Evolutionary conservation across 37 sponge, comb jelly and placozoan genomes (phyloP), one percentile per base, ranked within the genome.

Genomic region (Geodia barretti): DNA sequence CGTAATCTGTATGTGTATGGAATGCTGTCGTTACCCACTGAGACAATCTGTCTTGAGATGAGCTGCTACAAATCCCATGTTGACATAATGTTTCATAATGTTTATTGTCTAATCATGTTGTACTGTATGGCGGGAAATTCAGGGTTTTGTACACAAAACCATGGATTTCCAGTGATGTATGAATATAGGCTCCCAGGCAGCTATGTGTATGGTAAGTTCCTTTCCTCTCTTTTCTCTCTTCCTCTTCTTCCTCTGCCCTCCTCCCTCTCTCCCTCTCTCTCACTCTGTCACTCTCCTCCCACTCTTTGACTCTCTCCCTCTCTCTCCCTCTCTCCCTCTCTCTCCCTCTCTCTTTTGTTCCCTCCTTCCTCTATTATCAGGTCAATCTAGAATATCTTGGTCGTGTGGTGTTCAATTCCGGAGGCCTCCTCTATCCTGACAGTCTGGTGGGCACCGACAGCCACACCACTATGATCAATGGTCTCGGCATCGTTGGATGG

Each of bases 391-490:
- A 96, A 79, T 96, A 82, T 76, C 79, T 96, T 20, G 95, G 82
- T 39, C 89, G 97, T 24, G 95, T 91, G 29, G 97, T 96, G 59
- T 94, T 96, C 87, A 79, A 74, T 30, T 40, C 21, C 0, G 90
- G 91, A 5, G 88, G 93, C 1, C 1, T 86, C 32, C 73, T 97
- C 32, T 94, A 94, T 62, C 97, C 97, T 1, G 97, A 97, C 77
- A 91, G 90, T 77, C 72, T 97, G n/a, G 92, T 97, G 21, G 97
- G 97, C 38, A 97, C 95, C 1, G 97, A 97, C 77, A 86, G 90
- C 7, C 97, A 97, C 70, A 94, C 92, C 3, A 92, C 97, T 39
- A 94, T 97, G 95, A 94, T 97, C 78, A 97, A 97, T 72, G 97
- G 97, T 23, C 70, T 97, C 47, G 97, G 97, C 3, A 69, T 97